phyloP scores from a whole-genome alignment of 2,113 vertebrate genomes.

The Hemicordylus capensis region DNA sequence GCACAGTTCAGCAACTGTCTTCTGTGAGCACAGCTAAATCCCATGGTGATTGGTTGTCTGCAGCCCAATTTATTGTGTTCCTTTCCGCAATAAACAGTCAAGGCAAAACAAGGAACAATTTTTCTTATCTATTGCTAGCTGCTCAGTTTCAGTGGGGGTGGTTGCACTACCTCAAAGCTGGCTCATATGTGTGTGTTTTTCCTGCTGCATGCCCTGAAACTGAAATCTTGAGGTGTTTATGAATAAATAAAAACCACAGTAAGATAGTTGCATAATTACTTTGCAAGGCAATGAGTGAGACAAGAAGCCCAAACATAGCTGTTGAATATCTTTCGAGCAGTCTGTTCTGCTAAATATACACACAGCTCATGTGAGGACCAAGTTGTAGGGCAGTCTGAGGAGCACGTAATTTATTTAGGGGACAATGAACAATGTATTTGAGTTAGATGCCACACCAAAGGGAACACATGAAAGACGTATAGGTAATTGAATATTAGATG shows the following conservation, averaged over 20 bases:
- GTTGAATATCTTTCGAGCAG: constrained; percentile 46
- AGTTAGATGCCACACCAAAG: constrained; percentile 44
- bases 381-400: constrained; percentile 44
- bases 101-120: constrained; percentile 32
- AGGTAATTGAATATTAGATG: constrained; percentile 58
- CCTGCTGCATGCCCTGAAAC: constrained; percentile 42
- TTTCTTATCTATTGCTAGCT: constrained; percentile 44
- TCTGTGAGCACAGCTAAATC: constrained; percentile 31
- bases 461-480: constrained; percentile 52
- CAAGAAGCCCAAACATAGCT: constrained; percentile 52
- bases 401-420: constrained; percentile 58
- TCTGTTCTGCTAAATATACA: constrained; percentile 52
- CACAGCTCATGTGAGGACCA: constrained; percentile 38
- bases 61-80: constrained; percentile 35
- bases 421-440: constrained; percentile 54
- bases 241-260: constrained; percentile 57
- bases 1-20: constrained; percentile 30
- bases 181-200: constrained; percentile 16
- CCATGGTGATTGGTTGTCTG: constrained; percentile 11
- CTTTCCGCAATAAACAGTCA: constrained; percentile 38
- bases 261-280: constrained; percentile 63
- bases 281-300: constrained; percentile 64
- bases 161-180: constrained; percentile 13
- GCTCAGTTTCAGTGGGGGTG: constrained; percentile 18
- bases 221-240: constrained; percentile 51